phyloP scores from a whole-genome alignment of 1,140 invertebrate genomes.

The Papilio aristodemus region DNA sequence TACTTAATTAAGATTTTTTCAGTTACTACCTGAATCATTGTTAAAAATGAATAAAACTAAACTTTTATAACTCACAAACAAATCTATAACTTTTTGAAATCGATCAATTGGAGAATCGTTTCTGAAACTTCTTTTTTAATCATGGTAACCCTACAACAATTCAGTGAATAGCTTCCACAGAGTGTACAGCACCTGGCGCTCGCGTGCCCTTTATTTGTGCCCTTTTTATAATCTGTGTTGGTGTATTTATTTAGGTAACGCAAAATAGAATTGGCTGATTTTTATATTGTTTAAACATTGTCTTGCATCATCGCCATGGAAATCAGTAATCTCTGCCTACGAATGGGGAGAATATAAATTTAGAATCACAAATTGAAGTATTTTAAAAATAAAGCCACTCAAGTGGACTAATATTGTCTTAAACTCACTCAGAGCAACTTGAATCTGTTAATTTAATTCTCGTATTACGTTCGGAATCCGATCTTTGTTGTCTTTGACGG shows the following conservation, averaged over 20 bases:
- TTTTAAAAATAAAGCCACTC: not conserved
- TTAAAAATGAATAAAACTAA: too few relatives aligned
- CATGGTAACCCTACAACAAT: constrained; percentile 36
- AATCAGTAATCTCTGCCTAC: too few relatives aligned
- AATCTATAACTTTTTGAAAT: not conserved
- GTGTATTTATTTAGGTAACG: constrained; percentile 12
- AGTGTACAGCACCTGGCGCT: constrained; percentile 43
- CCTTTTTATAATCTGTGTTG: constrained; percentile 20
- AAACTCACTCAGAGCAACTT: not conserved
- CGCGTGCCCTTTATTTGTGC: constrained; percentile 45
- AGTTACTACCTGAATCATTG: too few relatives aligned
- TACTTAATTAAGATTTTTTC: too few relatives aligned
- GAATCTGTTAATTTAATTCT: constrained; percentile 20
- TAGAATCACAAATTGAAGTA: not conserved
- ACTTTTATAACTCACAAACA: too few relatives aligned
- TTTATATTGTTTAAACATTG: not conserved
- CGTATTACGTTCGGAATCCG: not conserved
- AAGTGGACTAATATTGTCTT: not conserved
- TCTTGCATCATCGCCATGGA: not conserved
- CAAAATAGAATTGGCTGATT: not conserved
- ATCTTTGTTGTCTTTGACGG: constrained; percentile 6
- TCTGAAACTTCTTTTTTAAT: not conserved
- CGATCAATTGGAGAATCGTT: not conserved
- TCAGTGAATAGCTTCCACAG: constrained; percentile 28
- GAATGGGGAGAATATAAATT: not conserved